Base-by-base conservation (phyloP, 2,797 vertebrate species). In the Sebastiscus tertius region DNA sequence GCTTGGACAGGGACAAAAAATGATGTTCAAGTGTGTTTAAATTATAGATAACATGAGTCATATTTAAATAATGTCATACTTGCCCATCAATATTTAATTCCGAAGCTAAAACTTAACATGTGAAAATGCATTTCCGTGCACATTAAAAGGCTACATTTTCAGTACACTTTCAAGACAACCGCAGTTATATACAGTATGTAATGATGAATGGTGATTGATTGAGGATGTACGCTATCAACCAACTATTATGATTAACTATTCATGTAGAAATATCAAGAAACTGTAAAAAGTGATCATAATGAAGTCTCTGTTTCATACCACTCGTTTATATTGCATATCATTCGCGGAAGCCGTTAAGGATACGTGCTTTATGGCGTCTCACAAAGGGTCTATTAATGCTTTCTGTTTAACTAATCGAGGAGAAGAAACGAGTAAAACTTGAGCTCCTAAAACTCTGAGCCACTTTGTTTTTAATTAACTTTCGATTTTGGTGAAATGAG, bases 401-500 rank as follows among this genome's bases (percentile, higher is more conserved):
- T 82, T 74, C 33, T 8, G 33, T 76, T 84, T 13, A 75, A 75
- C 67, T 58, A 67, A 78, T 77, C 10, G 60, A 81, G 26, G 62
- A 61, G 22, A 31, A 64, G 60, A 79, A 78, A 86, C 6, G 12
- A 64, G 66, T 18, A 56, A 62, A 74, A 73, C 34, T 31, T 55
- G 6, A 80, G 33, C 27, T 76, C 29, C 31, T 62, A 22, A 75
- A 82, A 61, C 46, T 72, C 46, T 33, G 8, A 71, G 49, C 70
- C 55, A 58, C 61, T 83, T 70, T 80, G 76, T 56, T 86, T 89
- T 87, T 89, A 87, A 92, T 89, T 80, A 82, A 59, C 49, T 81
- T 86, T 87, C n/a, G 31, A 88, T 85, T 87, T 74, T 11, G 22
- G 42, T 34, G 49, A 71, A 86, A 81, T 46, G 29, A 72, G 56